Conservation (phyloP, 2,797 vertebrate species). For the Mareca penelope region DNA sequence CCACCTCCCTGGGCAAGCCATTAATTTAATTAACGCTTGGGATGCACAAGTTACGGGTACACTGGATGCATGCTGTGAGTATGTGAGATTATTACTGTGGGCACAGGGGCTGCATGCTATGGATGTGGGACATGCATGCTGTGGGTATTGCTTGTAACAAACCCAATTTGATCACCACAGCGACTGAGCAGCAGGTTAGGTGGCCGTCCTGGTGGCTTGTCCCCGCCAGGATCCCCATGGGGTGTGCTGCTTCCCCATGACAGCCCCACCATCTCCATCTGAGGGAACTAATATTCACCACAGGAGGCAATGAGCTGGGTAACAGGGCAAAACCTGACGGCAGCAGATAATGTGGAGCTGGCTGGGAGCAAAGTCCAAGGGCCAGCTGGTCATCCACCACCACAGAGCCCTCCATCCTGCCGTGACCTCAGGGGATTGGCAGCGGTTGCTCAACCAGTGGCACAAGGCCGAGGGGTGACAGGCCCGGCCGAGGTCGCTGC, state of each 20-base stretch:
- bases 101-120: fast-evolving
- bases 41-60: not conserved
- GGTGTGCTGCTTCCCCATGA: not conserved
- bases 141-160: not conserved
- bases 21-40: not conserved
- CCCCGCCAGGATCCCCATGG: not conserved
- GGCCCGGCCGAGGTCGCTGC: not conserved
- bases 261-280: fast-evolving
- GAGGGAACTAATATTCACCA: not conserved
- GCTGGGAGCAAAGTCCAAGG: not conserved
- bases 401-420: not conserved
- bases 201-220: not conserved
- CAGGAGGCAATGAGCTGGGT: not conserved
- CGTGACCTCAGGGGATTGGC: not conserved
- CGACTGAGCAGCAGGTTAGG: not conserved
- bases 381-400: not conserved
- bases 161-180: not conserved
- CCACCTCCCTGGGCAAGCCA: too few species aligned
- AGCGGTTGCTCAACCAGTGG: not conserved
- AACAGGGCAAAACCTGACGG: not conserved
- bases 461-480: not conserved
- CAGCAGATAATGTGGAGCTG: fast-evolving
- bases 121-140: too few species aligned
- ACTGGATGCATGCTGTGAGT: not conserved
- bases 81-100: fast-evolving